Evolutionary conservation across 2,888 invertebrate genomes (phyloP), one percentile per base, ranked within the genome.

Genomic region (Agrenia bidenticulata): DNA sequence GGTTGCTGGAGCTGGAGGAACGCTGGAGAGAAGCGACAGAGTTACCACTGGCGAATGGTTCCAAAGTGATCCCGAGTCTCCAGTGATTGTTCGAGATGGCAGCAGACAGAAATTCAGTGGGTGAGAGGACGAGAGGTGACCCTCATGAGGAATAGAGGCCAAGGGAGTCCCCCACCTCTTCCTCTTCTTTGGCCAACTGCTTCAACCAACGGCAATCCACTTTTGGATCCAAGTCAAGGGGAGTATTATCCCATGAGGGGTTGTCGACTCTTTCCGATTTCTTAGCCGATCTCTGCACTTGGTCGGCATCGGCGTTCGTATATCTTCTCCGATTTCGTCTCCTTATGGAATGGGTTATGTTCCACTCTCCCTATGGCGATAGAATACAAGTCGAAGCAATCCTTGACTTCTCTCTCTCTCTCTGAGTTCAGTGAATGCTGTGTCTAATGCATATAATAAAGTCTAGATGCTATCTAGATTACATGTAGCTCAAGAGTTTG

Each of bases 51-150:
- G 49, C 27, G 27, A 37, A 53, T n/a, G 21, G 24, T 21, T 51
- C 21, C 19, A 21, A 51, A 19, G 23, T 24, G 21, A 21, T 21
- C 19, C n/a, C 13, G 21, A 51, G 51, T 24, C n/a, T 15, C 7
- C 13, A 17, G 17, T 24, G 32, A 27, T 50, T 27, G 61, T 27
- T 27, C 50, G 41, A 64, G 64, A 64, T 64, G 64, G 60, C 64
- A 54, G 42, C 49, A 64, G 39, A 27, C 26, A 53, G 32, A 64
- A 64, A 59, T 41, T 59, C 15, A 59, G 64, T 59, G 64, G 63
- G 64, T 53, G 64, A 45, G 27, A 27, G 37, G 51, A 17, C 15
- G 64, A 17, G 59, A 59, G 59, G 59, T 45, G 59, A 59, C 59
- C 62, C 45, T 60, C 19, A 60, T 50, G 60, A 50, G 32, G 27